phyloP scores from a whole-genome alignment of 64 coral and sea anemone genomes.

The Porites lutea region DNA sequence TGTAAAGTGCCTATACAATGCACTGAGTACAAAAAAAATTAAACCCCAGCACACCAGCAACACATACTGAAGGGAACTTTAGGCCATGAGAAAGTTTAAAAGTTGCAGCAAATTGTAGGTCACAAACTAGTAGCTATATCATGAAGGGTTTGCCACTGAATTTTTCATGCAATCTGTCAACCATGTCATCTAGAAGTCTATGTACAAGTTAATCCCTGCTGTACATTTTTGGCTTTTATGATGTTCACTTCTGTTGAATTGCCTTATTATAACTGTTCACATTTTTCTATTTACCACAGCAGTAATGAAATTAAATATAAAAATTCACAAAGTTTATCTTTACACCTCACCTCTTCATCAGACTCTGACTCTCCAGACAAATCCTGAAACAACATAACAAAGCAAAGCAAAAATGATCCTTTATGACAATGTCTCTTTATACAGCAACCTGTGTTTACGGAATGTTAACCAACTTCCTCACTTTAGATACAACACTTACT shows the following conservation, averaged over 20 bases:
- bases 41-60: not conserved
- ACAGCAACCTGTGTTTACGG: not conserved
- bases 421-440: not conserved
- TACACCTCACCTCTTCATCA: conserved; percentile 1
- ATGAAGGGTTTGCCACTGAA: not conserved
- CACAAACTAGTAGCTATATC: not conserved
- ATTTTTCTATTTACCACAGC: not conserved
- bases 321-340: not conserved
- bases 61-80: not conserved
- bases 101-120: not conserved
- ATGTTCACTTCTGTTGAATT: conserved; percentile 1
- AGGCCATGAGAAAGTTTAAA: not conserved
- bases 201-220: not conserved
- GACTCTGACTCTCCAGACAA: not conserved
- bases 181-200: not conserved
- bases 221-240: not conserved
- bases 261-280: not conserved
- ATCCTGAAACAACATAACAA: not conserved
- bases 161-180: not conserved
- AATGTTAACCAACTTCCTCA: not conserved
- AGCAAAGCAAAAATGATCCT: not conserved
- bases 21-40: not conserved
- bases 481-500: not conserved
- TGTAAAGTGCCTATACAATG: not conserved
- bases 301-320: not conserved